Percentiles rank a stretch among this genome's conserved stretches.
phyloP scores from a whole-genome alignment of 2,797 vertebrate species.

The Tamandua tetradactyla region DNA sequence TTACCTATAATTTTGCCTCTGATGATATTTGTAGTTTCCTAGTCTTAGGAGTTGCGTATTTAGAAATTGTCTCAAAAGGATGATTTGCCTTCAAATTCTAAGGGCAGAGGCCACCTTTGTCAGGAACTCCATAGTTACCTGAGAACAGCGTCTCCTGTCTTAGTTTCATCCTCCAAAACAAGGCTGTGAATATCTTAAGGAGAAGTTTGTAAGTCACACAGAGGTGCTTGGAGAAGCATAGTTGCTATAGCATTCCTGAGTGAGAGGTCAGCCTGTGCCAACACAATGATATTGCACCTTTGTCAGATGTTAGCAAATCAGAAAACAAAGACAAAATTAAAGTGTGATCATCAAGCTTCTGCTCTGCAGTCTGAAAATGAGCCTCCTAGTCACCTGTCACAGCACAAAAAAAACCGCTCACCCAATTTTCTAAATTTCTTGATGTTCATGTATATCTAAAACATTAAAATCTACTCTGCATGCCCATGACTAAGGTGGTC shows the following conservation, averaged over 20 bases:
- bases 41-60: background rate
- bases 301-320: background rate
- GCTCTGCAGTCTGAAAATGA: background rate
- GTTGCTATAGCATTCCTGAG: background rate
- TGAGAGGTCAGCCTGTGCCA: background rate
- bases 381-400: background rate
- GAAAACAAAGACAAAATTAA: conserved; percentile 2
- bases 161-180: background rate
- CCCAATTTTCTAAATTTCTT: background rate
- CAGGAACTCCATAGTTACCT: background rate
- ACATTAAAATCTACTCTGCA: background rate
- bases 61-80: background rate
- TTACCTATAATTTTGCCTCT: background rate
- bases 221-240: background rate
- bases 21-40: background rate
- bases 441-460: background rate
- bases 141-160: background rate
- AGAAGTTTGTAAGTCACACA: background rate
- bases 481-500: background rate
- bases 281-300: background rate
- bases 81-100: background rate
- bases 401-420: background rate
- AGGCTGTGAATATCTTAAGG: background rate
- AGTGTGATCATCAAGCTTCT: background rate
- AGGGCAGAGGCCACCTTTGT: background rate